Conservation (phyloP, 2,888 invertebrate species). For the Ophion ellenae region DNA sequence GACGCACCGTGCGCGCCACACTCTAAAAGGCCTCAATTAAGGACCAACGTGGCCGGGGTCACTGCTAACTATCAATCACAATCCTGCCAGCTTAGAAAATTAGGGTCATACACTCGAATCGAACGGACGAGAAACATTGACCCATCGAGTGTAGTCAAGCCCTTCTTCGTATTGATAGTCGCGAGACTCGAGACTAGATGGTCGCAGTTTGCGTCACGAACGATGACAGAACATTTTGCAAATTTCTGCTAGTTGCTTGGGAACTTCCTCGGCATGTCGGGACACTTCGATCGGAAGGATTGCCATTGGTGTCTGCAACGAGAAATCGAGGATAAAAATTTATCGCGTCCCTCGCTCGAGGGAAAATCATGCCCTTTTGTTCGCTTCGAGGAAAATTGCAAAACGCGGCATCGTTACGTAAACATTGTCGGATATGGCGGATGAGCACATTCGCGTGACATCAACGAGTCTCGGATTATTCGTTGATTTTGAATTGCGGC, state of each 20-base stretch:
- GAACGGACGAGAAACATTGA: slow-evolving; percentile 49
- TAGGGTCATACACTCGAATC: slow-evolving; percentile 61
- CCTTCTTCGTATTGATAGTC: slow-evolving; percentile 33
- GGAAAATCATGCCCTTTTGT: not conserved
- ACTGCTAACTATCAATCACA: slow-evolving; percentile 66
- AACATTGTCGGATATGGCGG: not conserved
- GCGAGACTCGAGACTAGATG: not conserved
- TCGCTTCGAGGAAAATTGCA: not conserved
- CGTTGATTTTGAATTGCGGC: not conserved
- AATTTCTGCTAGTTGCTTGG: not conserved
- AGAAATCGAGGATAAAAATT: not conserved
- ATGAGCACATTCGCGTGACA: not conserved
- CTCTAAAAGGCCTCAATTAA: slow-evolving; percentile 60
- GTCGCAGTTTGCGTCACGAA: not conserved
- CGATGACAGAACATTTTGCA: not conserved
- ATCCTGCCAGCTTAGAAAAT: slow-evolving; percentile 59
- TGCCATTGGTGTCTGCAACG: not conserved
- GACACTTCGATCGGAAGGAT: not conserved
- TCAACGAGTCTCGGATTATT: not conserved
- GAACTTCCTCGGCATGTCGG: not conserved
- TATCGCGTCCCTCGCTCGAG: not conserved
- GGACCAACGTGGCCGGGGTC: slow-evolving; percentile 62
- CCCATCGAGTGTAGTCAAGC: slow-evolving; percentile 15
- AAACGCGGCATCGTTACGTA: not conserved
- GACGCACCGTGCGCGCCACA: slow-evolving; percentile 50